Conservation (phyloP, 2,113 vertebrate species). For the Proteles cristata region DNA sequence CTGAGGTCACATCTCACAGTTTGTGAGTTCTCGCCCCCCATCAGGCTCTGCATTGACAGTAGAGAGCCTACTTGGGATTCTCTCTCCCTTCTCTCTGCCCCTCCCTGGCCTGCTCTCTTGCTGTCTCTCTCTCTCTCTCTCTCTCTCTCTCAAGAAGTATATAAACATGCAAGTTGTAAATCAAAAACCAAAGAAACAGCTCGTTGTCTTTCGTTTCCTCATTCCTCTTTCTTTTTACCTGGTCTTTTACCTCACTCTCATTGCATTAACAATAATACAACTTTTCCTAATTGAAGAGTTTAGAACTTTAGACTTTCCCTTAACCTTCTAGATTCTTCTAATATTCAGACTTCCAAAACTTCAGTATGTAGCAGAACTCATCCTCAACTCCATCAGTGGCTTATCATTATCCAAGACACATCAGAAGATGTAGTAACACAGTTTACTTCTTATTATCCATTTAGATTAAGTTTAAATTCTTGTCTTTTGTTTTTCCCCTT, state of each 20-base stretch:
- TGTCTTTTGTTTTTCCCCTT: background rate
- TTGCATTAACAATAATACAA: background rate
- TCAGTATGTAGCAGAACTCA: background rate
- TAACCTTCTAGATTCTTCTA: background rate
- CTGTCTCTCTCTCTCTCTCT: too few species aligned
- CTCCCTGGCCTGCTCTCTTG: too few species aligned
- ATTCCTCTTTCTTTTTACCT: background rate
- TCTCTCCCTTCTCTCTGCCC: too few species aligned
- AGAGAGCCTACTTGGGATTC: too few species aligned
- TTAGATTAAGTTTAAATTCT: background rate
- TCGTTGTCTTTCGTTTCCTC: background rate
- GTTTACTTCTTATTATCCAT: background rate
- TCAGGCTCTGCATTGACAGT: too few species aligned
- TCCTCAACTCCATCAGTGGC: fast-evolving
- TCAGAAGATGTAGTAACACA: background rate
- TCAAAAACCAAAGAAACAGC: background rate
- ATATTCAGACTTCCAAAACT: background rate
- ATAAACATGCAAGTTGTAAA: too few species aligned
- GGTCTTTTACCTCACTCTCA: background rate
- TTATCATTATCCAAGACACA: background rate
- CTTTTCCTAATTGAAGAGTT: background rate
- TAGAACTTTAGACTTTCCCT: background rate
- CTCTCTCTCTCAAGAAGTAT: too few species aligned
- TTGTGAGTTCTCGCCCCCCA: too few species aligned
- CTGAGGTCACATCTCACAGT: too few species aligned